Base-by-base conservation (phyloP, 2,888 invertebrate species). In the Drosophila differens region DNA sequence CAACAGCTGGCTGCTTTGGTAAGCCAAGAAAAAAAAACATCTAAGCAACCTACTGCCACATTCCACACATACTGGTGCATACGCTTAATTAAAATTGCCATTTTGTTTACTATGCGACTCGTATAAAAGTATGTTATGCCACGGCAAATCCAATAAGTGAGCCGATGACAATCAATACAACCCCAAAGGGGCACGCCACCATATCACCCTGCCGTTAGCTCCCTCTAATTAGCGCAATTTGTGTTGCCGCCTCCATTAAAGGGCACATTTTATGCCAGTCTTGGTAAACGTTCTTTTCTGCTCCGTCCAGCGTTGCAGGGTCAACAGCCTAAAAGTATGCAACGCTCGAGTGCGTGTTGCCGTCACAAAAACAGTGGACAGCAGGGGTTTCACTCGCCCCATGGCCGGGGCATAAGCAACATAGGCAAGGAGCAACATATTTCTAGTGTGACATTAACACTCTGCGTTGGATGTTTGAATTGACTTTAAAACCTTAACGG, bases 251-350 rank as follows among this genome's bases (percentile, higher is more conserved):
- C 63, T 59, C 62, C 76, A 67, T 65, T 69, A 70, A 69, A 57
- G 25, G 70, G 52, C 62, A 41, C 64, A 51, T 58, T 81, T 68
- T 60, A 61, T 61, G 63, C 16, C 44, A 35, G 59, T 53, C 62
- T 53, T 52, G 35, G 58, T n/a, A 32, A 30, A 54, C 37, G 25
- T 47, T 49, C 7, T 35, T 14, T 55, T 19, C 19, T 30, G 19
- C 19, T 19, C 37, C 19, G 4, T n/a, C 33, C 19, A 14, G 32
- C 51, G 30, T 47, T n/a, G 30, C 64, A 64, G 79, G 92, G 85
- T 92, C 92, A 92, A 85, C 81, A 89, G 87, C 92, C 91, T 85
- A 72, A 89, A 90, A 90, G 82, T 90, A 81, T 89, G 87, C 87
- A 85, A 70, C 55, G 63, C 78, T 70, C 19, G 65, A 83, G 79